phyloP scores from a whole-genome alignment of 2,888 invertebrate species.

The Chironomus riparius region DNA sequence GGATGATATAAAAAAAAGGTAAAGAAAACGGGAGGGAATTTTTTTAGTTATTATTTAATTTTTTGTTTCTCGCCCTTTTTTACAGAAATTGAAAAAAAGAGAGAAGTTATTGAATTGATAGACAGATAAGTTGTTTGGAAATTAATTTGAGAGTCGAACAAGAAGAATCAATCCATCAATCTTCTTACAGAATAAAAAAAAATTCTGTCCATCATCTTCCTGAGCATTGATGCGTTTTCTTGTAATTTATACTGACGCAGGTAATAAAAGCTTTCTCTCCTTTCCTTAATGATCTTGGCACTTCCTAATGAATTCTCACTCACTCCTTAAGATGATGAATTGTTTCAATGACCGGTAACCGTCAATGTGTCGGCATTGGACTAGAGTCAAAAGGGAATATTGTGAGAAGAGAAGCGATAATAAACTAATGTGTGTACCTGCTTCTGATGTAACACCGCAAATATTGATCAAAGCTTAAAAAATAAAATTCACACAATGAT shows the following conservation, averaged over 20 bases:
- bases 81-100: too few relatives aligned
- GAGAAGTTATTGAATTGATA: too few relatives aligned
- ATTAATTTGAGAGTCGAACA: too few relatives aligned
- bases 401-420: slow-evolving; percentile 10
- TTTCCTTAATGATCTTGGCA: slow-evolving; percentile 23
- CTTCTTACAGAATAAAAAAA: background rate
- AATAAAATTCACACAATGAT: background rate
- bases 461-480: background rate
- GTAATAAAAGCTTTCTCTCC: slow-evolving; percentile 8
- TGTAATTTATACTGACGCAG: background rate
- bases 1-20: background rate
- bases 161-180: too few relatives aligned
- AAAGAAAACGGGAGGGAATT: background rate
- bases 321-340: slow-evolving; percentile 10
- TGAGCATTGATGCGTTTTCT: background rate
- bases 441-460: slow-evolving; percentile 22
- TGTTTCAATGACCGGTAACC: background rate
- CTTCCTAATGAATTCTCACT: slow-evolving; percentile 19
- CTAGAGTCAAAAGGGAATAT: too few relatives aligned
- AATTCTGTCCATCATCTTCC: background rate
- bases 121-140: too few relatives aligned
- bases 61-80: background rate
- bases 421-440: slow-evolving; percentile 20
- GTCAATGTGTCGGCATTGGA: too few relatives aligned
- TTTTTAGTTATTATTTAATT: background rate